phyloP scores from a whole-genome alignment of 2,888 invertebrate species.

The Baccha elongata region DNA sequence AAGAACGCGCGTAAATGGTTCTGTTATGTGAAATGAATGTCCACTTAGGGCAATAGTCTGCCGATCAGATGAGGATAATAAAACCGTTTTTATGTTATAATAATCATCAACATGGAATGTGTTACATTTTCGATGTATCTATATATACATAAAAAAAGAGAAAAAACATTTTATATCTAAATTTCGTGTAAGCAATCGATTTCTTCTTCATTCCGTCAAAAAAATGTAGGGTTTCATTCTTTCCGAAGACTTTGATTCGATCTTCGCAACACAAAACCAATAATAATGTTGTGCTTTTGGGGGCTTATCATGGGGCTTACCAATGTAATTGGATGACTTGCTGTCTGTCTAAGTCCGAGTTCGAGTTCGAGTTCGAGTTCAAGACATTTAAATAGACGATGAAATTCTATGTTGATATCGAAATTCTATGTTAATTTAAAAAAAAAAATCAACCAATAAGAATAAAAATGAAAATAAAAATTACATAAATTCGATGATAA shows the following conservation, averaged over 20 bases:
- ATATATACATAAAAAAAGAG: constrained; percentile 9
- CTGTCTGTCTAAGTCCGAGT: constrained; percentile 14
- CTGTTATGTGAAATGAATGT: constrained; percentile 64
- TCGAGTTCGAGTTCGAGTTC: too few relatives aligned
- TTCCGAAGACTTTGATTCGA: neutral
- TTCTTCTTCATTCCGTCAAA: neutral
- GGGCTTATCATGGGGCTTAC: constrained; percentile 1
- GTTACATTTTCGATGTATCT: constrained; percentile 64
- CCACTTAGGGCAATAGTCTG: constrained; percentile 65
- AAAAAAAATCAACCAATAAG: constrained; percentile 66
- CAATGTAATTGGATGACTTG: constrained; percentile 27
- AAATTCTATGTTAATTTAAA: constrained; percentile 67
- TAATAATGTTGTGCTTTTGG: constrained; percentile 20
- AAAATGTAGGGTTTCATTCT: constrained; percentile 8
- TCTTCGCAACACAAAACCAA: constrained; percentile 7
- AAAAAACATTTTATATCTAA: constrained; percentile 51
- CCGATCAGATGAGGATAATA: constrained; percentile 57
- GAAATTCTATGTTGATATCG: constrained; percentile 48
- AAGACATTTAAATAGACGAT: constrained; percentile 27
- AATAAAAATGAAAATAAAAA: constrained; percentile 71
- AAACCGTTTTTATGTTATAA: constrained; percentile 67
- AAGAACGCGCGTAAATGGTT: constrained; percentile 66
- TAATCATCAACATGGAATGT: constrained; percentile 71
- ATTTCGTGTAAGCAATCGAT: constrained; percentile 31
- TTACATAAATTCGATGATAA: constrained; percentile 71